A percentile compares a stretch with the other conserved stretches of the same genome.
Conservation (phyloP, 2,113 vertebrate species). For the Xyliphius kryptos region DNA sequence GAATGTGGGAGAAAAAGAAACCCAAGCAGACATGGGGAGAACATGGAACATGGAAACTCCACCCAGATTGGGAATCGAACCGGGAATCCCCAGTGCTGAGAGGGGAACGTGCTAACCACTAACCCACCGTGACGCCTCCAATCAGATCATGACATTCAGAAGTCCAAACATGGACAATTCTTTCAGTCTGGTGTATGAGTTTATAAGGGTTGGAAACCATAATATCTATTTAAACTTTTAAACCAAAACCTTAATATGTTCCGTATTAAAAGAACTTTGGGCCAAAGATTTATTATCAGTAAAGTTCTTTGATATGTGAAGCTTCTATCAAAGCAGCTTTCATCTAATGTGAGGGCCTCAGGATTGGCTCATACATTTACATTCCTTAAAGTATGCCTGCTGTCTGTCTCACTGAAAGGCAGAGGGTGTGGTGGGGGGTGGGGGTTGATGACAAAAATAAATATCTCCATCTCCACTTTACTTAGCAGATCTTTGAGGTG, state of each 20-base stretch:
- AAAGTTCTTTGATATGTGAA: background rate
- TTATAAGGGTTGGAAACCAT: no score
- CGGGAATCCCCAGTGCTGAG: no score
- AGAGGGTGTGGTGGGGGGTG: background rate
- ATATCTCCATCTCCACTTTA: background rate
- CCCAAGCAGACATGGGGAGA: no score
- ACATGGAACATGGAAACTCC: no score
- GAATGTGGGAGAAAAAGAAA: no score
- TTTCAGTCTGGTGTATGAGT: no score
- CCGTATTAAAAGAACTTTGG: background rate
- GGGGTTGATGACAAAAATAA: no score
- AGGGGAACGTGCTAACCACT: no score
- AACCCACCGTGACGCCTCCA: no score
- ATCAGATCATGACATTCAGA: no score
- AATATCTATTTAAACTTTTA: background rate
- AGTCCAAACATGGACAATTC: no score
- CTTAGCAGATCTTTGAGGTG: background rate
- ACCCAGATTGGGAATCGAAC: no score
- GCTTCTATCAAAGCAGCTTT: constrained; percentile 12
- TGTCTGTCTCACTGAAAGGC: background rate
- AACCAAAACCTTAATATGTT: background rate
- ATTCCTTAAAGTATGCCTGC: background rate
- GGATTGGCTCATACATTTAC: constrained; percentile 3
- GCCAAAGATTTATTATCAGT: constrained; percentile 1
- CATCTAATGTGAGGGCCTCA: constrained; percentile 3